Base-by-base conservation (phyloP, 2,888 invertebrate species). In the Lomographa bimaculata region DNA sequence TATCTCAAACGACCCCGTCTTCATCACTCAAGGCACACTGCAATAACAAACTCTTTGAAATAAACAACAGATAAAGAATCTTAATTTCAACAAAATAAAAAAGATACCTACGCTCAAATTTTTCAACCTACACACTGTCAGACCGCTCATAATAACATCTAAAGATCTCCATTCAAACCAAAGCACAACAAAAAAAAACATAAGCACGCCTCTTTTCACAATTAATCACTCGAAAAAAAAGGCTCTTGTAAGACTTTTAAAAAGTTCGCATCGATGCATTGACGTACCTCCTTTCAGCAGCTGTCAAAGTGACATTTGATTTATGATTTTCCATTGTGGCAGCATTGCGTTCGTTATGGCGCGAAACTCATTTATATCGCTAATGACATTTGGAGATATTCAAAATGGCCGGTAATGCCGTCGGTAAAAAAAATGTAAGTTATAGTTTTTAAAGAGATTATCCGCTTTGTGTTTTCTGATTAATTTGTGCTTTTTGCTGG, bases 221-320 rank as follows among this genome's bases (percentile, higher is more conserved):
- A 84, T 83, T 81, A 82, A 84, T 83, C 82, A 83, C 73, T 70
- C 50, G 47, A 57, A 60, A 67, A 68, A 78, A 72, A 71, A 59
- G 66, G 41, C 45, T 50, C 59, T 64, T 58, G 35, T 63, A 69
- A 74, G 74, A 75, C 64, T 72, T 73, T 62, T 65, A 73, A 79
- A 83, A 83, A 82, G 70, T 80, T 79, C 75, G 84, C 83, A 81
- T 76, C 83, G 76, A 81, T 78, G 84, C 84, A 86, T 82, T 82
- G 83, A 84, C 76, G 78, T 61, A 62, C 72, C 73, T 79, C 74
- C 77, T 85, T 85, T 86, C 85, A 86, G 73, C 81, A 62, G 71
- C 77, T 84, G 83, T 82, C 85, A 81, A 75, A 80, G 60, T 83
- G 84, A 83, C 84, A 76, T 70, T 61, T 85, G 84, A 86, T 86